A percentile compares a stretch with the other conserved stretches of the same genome.
Evolutionary conservation across 2,113 vertebrate species (phyloP).

Genomic region (Gymnorhina tibicen): DNA sequence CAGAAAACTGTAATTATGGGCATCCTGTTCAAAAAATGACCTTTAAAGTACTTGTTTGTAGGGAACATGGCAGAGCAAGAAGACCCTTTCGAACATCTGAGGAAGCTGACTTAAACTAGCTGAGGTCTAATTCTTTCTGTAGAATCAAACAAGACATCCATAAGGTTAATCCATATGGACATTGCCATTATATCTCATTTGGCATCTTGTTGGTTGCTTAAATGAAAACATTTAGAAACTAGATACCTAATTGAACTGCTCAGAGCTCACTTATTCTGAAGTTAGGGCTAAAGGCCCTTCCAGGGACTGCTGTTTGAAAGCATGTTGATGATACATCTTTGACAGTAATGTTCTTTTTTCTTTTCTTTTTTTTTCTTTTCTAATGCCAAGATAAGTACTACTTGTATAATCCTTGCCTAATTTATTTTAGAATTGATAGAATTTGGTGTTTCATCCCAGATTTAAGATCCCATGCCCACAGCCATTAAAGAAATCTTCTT

Average conservation of each 20-base stretch:
- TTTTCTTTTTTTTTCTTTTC: not conserved
- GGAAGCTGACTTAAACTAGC: not conserved
- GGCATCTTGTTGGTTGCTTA: not conserved
- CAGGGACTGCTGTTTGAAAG: not conserved
- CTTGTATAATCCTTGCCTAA: conserved; percentile 43
- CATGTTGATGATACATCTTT: conserved; percentile 8
- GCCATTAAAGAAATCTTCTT: conserved; percentile 44
- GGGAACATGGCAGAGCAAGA: not conserved
- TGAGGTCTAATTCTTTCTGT: not conserved
- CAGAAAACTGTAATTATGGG: not conserved
- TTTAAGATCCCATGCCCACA: conserved; percentile 52
- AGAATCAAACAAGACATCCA: not conserved
- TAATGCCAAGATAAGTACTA: conserved; percentile 49
- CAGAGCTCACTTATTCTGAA: conserved; percentile 11
- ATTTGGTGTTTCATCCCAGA: conserved; percentile 53
- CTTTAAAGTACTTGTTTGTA: not conserved
- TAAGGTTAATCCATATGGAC: not conserved
- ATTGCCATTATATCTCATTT: conserved; percentile 10
- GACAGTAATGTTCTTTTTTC: not conserved
- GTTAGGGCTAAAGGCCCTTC: conserved; percentile 14
- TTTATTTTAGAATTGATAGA: conserved; percentile 64
- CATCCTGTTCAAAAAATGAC: not conserved
- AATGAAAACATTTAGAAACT: not conserved
- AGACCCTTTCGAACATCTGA: not conserved
- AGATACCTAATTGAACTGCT: not conserved